Percentiles rank a stretch among this genome's conserved stretches.
Conservation (phyloP, 2,797 vertebrate genomes). For the Carapus acus region DNA sequence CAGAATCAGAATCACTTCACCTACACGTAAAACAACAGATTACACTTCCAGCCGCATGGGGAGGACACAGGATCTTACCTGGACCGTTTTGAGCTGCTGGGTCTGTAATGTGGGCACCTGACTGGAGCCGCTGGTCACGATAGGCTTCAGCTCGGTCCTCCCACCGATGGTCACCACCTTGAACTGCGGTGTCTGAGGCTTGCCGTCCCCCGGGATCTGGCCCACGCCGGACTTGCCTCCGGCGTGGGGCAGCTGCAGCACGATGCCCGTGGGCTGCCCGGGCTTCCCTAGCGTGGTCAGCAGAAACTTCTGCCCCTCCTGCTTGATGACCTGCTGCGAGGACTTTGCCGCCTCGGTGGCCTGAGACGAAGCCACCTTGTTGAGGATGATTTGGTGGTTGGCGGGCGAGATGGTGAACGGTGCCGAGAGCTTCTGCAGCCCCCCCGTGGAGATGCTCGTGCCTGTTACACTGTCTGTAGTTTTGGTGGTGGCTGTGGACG, state of each 20-base stretch:
- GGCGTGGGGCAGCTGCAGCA: slow-evolving; percentile 84
- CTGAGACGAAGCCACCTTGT: slow-evolving; percentile 81
- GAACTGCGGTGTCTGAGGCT: slow-evolving; percentile 81
- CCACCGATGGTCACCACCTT: slow-evolving; percentile 91
- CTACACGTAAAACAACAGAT: no score
- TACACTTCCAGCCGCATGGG: no score
- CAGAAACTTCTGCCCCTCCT: slow-evolving; percentile 92
- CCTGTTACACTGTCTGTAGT: slow-evolving; percentile 60
- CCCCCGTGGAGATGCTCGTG: slow-evolving; percentile 53
- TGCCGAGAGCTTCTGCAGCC: slow-evolving; percentile 81
- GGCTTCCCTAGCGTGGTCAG: slow-evolving; percentile 88
- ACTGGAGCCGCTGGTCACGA: slow-evolving; percentile 76
- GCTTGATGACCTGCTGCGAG: slow-evolving; percentile 80
- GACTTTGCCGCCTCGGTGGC: slow-evolving; percentile 76
- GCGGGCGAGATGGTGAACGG: slow-evolving; percentile 83
- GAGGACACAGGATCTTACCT: slow-evolving; percentile 83
- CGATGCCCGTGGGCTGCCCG: slow-evolving; percentile 81
- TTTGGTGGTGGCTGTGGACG: slow-evolving; percentile 62
- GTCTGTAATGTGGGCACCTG: slow-evolving; percentile 84
- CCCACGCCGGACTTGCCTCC: slow-evolving; percentile 76
- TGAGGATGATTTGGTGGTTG: slow-evolving; percentile 93
- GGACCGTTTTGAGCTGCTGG: slow-evolving; percentile 92
- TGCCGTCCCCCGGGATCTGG: slow-evolving; percentile 75
- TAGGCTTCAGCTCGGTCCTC: slow-evolving; percentile 82
- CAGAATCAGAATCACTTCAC: no score